These are phyloP conservation scores for Lathamus discolor DNA, from an alignment of 2,113 vertebrate species.

Conservation along the genomic window DNA sequence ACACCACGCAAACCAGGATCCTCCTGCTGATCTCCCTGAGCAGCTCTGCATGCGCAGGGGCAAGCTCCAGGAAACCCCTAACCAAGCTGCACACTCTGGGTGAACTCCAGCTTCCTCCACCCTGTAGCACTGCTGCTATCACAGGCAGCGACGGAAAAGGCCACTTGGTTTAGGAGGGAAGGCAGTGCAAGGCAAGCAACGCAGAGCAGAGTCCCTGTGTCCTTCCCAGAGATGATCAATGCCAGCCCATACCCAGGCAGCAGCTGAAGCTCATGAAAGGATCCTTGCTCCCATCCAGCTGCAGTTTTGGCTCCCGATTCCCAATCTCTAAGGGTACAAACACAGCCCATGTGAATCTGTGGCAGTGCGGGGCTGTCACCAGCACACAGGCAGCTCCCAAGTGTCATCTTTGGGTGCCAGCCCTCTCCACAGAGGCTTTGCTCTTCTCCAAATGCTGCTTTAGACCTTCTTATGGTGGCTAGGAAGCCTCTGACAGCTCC, in stretches of 20 bases:
- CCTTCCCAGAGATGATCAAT: neutral
- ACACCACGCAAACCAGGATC: neutral
- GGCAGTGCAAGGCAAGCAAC: neutral
- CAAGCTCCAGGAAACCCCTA: neutral
- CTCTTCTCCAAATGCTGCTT: neutral
- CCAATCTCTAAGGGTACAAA: neutral
- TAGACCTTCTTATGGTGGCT: neutral
- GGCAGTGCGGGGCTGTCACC: neutral
- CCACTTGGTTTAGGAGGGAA: rapidly evolving
- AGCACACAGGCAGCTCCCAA: neutral
- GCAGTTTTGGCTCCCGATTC: neutral
- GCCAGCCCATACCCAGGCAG: neutral
- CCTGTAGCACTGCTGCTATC: neutral
- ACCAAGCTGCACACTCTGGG: rapidly evolving
- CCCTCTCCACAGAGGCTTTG: neutral
- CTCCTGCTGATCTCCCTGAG: neutral
- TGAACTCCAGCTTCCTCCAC: neutral
- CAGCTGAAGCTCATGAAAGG: neutral
- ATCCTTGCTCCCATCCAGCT: neutral
- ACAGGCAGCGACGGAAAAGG: neutral
- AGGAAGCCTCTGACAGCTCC: neutral
- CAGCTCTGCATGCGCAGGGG: neutral
- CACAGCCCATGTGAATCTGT: neutral
- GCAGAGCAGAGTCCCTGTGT: neutral
- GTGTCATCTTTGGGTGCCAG: rapidly evolving